phyloP scores from a whole-genome alignment of 1,140 invertebrate genomes.

The Caenorhabditis elegans region WBcel235 BX284606.5:4062501-4063000 shows the following conservation, averaged over 20 bases:
- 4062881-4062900: neutral
- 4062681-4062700: neutral
- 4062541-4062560: too few species aligned
- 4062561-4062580: too few species aligned
- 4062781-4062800: conserved; percentile 15
- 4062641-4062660: too few species aligned
- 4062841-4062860: neutral
- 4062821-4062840: conserved; percentile 18
- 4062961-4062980: conserved; percentile 30
- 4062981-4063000: conserved; percentile 25
- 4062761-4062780: conserved; percentile 1
- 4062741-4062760: conserved; percentile 24
- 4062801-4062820: conserved; percentile 22
- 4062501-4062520: neutral
- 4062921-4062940: neutral
- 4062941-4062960: conserved; percentile 13
- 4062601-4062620: too few species aligned
- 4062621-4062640: too few species aligned
- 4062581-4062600: too few species aligned
- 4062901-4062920: too few species aligned
- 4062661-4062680: too few species aligned
- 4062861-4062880: neutral
- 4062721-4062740: neutral
- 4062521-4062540: too few species aligned
- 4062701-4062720: neutral